Base-by-base conservation (phyloP, 1,140 invertebrate genomes). In the Acromyrmex echinatior region DNA sequence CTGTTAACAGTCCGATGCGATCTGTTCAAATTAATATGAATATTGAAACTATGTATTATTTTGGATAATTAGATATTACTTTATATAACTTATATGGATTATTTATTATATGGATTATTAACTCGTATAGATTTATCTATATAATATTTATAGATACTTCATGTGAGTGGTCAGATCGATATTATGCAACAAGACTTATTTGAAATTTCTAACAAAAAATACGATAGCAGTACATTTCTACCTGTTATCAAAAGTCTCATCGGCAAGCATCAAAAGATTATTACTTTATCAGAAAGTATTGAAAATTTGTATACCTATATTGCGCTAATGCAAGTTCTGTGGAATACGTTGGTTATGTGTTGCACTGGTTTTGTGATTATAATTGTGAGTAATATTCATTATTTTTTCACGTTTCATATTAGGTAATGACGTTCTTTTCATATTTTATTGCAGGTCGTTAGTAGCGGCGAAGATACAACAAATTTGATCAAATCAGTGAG, bases 311-410 rank as follows among this genome's bases (percentile, higher is more conserved):
- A 82, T 58, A 88, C 80, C 0, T 56, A 88, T 16, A 76, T 91
- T 10, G 62, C 88, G 4, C 35, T 91, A 2, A 62, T 85, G 10
- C 89, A 90, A 71, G 25, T 91, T 7, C 0, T 91, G 6, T 85
- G 76, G n/a, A 90, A 91, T n/a, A 90, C 86, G 1, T 1, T 91
- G 4, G 70, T 78, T 16, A 88, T 80, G 3, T 91, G 89, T 51
- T 91, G 74, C 16, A 39, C 79, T 7, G 89, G 88, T 81, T 91
- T 90, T 28, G n/a, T 81, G 3, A 86, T 88, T 18, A 62, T 81
- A 65, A 28, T 76, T 35, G 89, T 91, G 49, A 90, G 89, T 86
- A 88, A 53, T 7, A 0, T 14, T 0, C 9, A 3, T 76, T 3
- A 21, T 60, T 35, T 76, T 25, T 18, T 51, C 10, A 60, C 16